These are phyloP conservation scores for Acrobasis repandana DNA, from an alignment of 2,888 invertebrate species.

Conservation along the genomic window DNA sequence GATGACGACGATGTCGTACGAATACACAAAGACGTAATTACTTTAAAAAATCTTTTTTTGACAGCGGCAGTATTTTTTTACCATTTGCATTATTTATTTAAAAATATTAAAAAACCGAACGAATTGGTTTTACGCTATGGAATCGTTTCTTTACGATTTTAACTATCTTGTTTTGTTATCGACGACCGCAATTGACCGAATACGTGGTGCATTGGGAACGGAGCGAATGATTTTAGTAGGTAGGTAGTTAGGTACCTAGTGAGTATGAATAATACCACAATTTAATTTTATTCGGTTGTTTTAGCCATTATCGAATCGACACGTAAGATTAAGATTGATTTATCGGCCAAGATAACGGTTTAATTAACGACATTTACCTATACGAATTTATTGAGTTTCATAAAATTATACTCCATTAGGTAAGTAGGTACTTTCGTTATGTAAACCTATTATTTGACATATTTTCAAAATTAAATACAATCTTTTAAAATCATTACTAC, in stretches of 20 bases:
- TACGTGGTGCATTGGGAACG: constrained; percentile 12
- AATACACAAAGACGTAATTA: no score
- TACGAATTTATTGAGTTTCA: neutral
- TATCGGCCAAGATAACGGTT: constrained; percentile 7
- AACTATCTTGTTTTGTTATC: constrained; percentile 11
- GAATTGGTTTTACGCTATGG: neutral
- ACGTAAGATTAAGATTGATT: constrained; percentile 19
- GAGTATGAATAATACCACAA: neutral
- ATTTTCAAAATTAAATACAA: no score
- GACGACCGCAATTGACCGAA: neutral
- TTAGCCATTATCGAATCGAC: constrained; percentile 11
- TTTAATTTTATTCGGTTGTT: neutral
- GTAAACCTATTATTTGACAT: no score
- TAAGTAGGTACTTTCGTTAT: neutral
- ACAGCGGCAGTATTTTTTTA: no score
- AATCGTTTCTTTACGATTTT: neutral
- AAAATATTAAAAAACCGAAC: neutral
- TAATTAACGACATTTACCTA: neutral
- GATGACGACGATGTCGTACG: no score
- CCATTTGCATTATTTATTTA: neutral
- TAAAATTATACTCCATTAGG: neutral
- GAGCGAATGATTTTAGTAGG: neutral
- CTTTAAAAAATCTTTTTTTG: no score
- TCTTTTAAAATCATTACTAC: no score
- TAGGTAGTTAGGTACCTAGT: no score